Evolutionary conservation across 2,888 invertebrate species (phyloP), one percentile per base, ranked within the genome.

Genomic region (Tribolium freemani): DNA sequence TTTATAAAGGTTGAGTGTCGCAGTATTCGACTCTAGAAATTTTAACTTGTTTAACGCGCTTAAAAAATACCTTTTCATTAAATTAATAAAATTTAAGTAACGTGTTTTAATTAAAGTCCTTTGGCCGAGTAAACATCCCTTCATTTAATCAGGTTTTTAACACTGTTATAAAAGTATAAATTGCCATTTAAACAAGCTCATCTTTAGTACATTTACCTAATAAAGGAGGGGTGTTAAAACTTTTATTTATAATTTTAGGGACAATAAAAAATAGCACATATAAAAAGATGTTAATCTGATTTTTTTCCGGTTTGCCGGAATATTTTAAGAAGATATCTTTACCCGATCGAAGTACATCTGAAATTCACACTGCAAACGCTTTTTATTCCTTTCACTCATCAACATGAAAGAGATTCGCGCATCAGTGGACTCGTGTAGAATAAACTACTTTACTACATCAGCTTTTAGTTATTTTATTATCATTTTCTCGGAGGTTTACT

Each of bases 391-490:
- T 50, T 63, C 13, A 6, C 16, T 63, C 63, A 63, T 63, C 63
- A 51, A 63, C 51, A 63, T 63, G 63, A 63, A 63, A 63, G 63
- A 50, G 63, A 51, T 63, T 63, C 38, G 30, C 63, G 63, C 51
- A 30, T 38, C 63, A 63, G 51, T 63, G 63, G 51, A 51, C 51
- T 63, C 31, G 6, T 21, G 61, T 50, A 61, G 48, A 61, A 61
- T 50, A 16, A 48, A 61, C 61, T 50, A 63, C 51, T 63, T 63
- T 51, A 50, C 31, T 51, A 44, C 31, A 51, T 51, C 51, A 63
- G 63, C 51, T 13, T 51, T 61, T 31, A n/a, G 51, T 63, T 51
- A 51, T 60, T 48, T 60, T 60, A 63, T 63, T 63, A 51, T 51
- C 50, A 63, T 51, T 63, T 51, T 63, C 60, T 48, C 11, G 26